Evolutionary conservation across 2,888 invertebrate genomes (phyloP), one percentile per base, ranked within the genome.

Genomic region (Lamellibrachia columna): DNA sequence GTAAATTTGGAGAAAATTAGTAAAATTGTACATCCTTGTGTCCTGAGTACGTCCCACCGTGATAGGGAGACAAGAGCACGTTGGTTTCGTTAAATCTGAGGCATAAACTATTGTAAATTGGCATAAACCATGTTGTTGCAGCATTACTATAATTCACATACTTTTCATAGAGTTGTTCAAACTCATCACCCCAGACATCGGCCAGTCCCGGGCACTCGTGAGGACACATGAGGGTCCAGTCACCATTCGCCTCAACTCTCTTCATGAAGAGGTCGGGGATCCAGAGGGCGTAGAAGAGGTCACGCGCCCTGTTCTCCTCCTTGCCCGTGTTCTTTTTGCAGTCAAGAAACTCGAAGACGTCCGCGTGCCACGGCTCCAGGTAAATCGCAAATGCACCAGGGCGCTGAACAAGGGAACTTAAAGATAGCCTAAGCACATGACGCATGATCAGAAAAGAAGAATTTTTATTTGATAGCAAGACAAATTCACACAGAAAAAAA

Each of bases 241-340:
- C 97, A 94, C 97, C 98, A 96, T 99, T 97, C 2, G 97, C 97
- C 96, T 99, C 98, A 0, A 97, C 97, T 22, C 99, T 97, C 96
- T 98, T 97, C 99, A 99, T 99, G 96, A 99, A 99, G 93, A 99
- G 97, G 97, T 99, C 99, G 0, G 99, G 99, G 94, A 99, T 98
- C 99, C 99, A 99, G 55, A 99, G 96, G 0, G 98, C 99, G 96
- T 98, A 99, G 96, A 99, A 99, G 90, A 99, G 97, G 97, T 99
- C 99, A 92, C 99, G 97, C 0, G 99, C 99, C 91, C 99, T 97
- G 90, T 98, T 97, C 96, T 99, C 99, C 96, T 99, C 99, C 96
- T 98, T 98, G 11, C 95, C 95, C 0, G 98, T 99, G 96, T 99
- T 99, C 96, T 99, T 99, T 96, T 98, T 98, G 92, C 99, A 97